phyloP scores from a whole-genome alignment of 2,797 vertebrate genomes.

The Gadopsis bispinosus region DNA sequence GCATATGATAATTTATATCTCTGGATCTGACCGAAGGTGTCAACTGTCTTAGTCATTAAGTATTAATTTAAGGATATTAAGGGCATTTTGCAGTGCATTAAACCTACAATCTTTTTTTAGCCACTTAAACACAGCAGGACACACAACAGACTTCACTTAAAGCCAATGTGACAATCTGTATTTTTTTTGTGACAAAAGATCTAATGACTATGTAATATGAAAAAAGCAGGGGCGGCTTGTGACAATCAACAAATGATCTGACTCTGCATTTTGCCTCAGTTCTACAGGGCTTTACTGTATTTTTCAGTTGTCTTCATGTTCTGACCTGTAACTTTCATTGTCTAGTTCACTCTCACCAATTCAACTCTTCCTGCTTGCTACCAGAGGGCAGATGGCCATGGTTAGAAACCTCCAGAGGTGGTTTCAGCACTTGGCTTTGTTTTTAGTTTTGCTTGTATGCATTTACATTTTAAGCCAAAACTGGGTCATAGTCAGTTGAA shows the following conservation, averaged over 20 bases:
- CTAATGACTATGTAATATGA: neutral
- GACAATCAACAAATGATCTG: neutral
- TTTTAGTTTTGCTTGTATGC: neutral
- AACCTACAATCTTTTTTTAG: slow-evolving; percentile 1
- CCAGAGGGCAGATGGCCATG: neutral
- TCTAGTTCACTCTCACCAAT: too few relatives aligned
- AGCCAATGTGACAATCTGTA: neutral
- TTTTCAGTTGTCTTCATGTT: neutral
- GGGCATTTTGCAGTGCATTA: slow-evolving; percentile 17
- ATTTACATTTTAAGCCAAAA: neutral
- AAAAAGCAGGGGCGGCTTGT: neutral
- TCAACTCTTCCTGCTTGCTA: too few relatives aligned
- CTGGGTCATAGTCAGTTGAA: neutral
- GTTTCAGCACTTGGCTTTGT: neutral
- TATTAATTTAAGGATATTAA: slow-evolving; percentile 1
- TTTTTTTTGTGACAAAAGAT: slow-evolving; percentile 6
- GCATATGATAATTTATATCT: neutral
- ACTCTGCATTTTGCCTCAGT: neutral
- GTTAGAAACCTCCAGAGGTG: too few relatives aligned
- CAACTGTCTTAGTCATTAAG: neutral
- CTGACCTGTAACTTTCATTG: neutral
- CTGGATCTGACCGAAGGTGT: neutral
- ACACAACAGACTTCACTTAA: neutral
- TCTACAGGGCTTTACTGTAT: neutral
- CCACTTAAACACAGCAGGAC: neutral